Base-by-base conservation (phyloP, 2,113 vertebrate genomes). In the Petrocephalus microphthalmus region DNA sequence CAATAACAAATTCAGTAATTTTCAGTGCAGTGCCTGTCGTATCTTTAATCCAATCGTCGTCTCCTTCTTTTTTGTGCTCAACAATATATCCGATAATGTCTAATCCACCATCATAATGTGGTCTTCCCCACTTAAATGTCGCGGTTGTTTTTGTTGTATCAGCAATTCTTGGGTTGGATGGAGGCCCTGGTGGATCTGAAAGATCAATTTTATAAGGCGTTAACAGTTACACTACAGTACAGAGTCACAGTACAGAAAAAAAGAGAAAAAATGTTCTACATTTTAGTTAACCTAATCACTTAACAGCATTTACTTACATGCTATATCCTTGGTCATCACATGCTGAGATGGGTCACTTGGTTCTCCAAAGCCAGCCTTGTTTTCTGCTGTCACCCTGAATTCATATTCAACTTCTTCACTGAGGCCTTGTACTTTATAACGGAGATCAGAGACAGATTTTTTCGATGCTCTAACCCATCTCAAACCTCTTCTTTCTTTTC, bases 361-460 rank as follows among this genome's bases (percentile, higher is more conserved):
- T 90, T 96, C 96, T 86, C 98, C 98, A 92, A 99, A 95, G 91
- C 98, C 98, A 90, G 98, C 98, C 95, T 96, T 98, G 25, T 99
- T 99, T 95, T 99, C 98, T 85, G 98, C 98, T 88, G 97, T 98
- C 90, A 99, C 98, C 85, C 98, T 96, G 94, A 99, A 99, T 93
- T 99, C 98, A 33, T 99, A 99, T 89, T 98, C 97, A 19, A 97
- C 96, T 95, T 96, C 98, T 94, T 99, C 98, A 87, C 92, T 95
- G 42, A 99, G 95, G 91, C 97, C 97, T 91, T 97, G 96, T 84
- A 99, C 96, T 96, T 99, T 99, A 93, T 93, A 97, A 91, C 98
- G 96, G 88, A 99, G 96, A 92, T 99, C 98, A 25, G 97, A 97
- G 90, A 99, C 92, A 0, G 97, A 95, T 74, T 96, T 98, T 94